Conservation (phyloP, 2,797 vertebrate species). For the Chelonia mydas region DNA sequence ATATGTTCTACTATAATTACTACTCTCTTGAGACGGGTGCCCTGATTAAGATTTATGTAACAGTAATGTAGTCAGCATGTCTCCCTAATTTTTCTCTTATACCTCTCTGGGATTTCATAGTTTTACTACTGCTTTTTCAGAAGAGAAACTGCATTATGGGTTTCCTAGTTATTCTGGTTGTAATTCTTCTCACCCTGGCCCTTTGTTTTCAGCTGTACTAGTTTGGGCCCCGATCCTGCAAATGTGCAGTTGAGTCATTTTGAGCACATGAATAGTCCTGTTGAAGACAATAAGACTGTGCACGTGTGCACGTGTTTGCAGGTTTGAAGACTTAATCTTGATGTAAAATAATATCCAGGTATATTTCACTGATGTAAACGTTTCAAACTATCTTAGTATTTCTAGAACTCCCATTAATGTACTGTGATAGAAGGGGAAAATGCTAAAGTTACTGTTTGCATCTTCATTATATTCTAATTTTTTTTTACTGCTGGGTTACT, state of each 20-base stretch:
- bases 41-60: background rate
- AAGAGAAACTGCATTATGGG: background rate
- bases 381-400: background rate
- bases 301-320: background rate
- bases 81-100: background rate
- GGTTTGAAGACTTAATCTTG: background rate
- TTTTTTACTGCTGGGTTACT: background rate
- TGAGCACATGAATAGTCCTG: background rate
- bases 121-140: background rate
- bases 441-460: rapidly evolving
- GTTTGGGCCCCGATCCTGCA: background rate
- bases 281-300: background rate
- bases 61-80: background rate
- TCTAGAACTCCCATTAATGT: background rate
- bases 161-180: background rate
- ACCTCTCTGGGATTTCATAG: background rate
- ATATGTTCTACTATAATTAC: background rate
- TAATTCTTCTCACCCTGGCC: background rate
- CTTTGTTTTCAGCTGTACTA: background rate
- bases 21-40: background rate
- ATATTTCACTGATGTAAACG: background rate
- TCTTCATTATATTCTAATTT: background rate
- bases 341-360: background rate
- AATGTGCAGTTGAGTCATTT: background rate
- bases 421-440: background rate